A percentile compares a stretch with the other conserved stretches of the same genome.
Conservation (phyloP, 2,797 vertebrate genomes). For the Dipus sagitta region DNA sequence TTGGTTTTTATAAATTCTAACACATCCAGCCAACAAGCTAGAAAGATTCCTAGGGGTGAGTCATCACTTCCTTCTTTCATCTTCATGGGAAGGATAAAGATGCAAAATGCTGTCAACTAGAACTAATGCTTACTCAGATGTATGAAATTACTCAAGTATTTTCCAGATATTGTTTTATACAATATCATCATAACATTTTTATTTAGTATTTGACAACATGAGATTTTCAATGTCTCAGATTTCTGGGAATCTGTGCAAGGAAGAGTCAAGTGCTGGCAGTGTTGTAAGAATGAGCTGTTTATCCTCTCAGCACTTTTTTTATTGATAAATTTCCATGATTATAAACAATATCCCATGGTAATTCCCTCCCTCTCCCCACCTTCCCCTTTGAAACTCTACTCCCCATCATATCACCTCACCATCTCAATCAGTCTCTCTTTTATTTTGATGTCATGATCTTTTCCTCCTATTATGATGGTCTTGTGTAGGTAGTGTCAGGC, state of each 20-base stretch:
- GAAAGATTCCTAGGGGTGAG: conserved; percentile 14
- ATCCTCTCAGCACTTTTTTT: neutral
- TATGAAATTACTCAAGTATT: neutral
- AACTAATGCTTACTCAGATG: neutral
- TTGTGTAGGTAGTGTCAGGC: no score
- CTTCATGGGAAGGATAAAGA: conserved; percentile 22
- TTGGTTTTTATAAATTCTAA: neutral
- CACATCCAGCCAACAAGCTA: neutral
- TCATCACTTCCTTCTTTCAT: neutral
- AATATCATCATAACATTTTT: neutral
- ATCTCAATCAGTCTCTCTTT: no score
- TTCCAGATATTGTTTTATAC: neutral
- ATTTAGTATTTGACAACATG: neutral
- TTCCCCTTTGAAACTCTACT: no score
- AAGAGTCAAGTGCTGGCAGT: neutral
- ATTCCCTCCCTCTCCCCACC: no score
- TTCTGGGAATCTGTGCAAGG: neutral
- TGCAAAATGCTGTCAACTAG: conserved; percentile 36
- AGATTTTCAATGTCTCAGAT: neutral
- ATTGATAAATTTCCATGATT: no score
- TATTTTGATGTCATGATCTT: no score
- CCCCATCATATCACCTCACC: no score
- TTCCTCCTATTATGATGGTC: no score
- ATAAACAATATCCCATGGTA: no score
- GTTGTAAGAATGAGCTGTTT: neutral